phyloP scores from a whole-genome alignment of 2,113 vertebrate species.

The Brachypteracias leptosomus region DNA sequence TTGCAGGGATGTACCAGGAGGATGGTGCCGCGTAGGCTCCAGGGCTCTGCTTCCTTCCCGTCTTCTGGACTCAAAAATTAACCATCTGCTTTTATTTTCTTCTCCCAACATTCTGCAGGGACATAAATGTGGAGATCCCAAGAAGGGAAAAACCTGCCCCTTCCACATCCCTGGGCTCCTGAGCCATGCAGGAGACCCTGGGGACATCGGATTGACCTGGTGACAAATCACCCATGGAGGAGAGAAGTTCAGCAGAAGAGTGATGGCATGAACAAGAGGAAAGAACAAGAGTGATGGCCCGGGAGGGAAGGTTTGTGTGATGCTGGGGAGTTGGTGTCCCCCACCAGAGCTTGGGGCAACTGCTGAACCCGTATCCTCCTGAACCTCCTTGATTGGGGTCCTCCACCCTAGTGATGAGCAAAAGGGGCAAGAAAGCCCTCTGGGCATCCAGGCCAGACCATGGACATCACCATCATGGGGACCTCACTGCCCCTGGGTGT shows the following conservation, averaged over 20 bases:
- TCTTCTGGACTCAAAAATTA: not conserved
- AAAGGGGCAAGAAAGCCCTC: not conserved
- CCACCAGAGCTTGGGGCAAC: accelerated
- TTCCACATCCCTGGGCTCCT: not conserved
- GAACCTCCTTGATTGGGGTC: not conserved
- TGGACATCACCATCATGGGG: accelerated
- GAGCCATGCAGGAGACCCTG: not conserved
- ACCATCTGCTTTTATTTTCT: accelerated
- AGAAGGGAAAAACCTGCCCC: accelerated
- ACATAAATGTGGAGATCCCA: accelerated
- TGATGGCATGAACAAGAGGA: not conserved
- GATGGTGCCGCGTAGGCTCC: accelerated
- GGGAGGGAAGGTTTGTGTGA: accelerated
- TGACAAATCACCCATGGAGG: accelerated
- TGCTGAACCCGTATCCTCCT: not conserved
- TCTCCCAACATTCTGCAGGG: too few species aligned
- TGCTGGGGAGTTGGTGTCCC: accelerated
- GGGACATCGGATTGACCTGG: not conserved
- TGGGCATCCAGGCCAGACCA: not conserved
- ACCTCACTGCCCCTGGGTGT: not conserved
- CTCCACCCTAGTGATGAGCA: not conserved
- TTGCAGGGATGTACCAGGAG: not conserved
- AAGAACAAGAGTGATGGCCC: too few species aligned
- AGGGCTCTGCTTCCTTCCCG: accelerated
- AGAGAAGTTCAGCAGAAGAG: not conserved